These are phyloP conservation scores for Bubalus kerabau DNA, from an alignment of 2,113 vertebrate genomes.

Conservation along the genomic window DNA sequence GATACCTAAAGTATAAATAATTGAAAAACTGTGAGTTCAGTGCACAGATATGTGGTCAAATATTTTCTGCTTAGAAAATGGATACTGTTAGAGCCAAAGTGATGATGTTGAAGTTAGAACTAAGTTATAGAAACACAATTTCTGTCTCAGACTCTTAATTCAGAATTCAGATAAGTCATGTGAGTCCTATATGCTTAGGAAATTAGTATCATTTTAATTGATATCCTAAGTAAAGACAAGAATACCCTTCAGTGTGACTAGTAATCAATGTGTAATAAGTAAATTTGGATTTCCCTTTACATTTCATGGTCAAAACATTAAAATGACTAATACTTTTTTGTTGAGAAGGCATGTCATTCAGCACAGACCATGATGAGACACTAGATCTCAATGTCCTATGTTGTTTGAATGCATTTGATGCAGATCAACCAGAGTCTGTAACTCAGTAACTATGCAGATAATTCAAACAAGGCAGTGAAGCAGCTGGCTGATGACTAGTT, in stretches of 20 bases:
- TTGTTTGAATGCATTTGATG: neutral
- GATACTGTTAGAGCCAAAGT: neutral
- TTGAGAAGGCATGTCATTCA: neutral
- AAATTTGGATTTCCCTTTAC: neutral
- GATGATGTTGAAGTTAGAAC: neutral
- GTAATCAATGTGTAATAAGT: neutral
- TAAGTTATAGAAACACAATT: neutral
- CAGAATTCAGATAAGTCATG: neutral
- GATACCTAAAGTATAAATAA: slow-evolving; percentile 74
- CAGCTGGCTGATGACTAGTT: neutral
- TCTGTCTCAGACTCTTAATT: neutral
- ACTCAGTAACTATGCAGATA: neutral
- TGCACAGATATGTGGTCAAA: neutral
- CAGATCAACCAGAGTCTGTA: neutral
- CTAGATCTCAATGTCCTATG: accelerated
- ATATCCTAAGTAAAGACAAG: neutral
- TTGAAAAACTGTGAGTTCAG: neutral
- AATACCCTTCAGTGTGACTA: neutral
- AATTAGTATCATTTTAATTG: neutral
- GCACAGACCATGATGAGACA: neutral
- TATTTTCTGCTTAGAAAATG: neutral
- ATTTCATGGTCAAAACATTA: neutral
- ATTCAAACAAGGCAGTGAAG: neutral
- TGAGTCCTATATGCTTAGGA: neutral
- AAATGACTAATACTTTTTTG: neutral